Percentiles rank a stretch among this genome's conserved stretches.
Conservation (phyloP, 2,797 vertebrate genomes). For the Calcarius lapponicus region DNA sequence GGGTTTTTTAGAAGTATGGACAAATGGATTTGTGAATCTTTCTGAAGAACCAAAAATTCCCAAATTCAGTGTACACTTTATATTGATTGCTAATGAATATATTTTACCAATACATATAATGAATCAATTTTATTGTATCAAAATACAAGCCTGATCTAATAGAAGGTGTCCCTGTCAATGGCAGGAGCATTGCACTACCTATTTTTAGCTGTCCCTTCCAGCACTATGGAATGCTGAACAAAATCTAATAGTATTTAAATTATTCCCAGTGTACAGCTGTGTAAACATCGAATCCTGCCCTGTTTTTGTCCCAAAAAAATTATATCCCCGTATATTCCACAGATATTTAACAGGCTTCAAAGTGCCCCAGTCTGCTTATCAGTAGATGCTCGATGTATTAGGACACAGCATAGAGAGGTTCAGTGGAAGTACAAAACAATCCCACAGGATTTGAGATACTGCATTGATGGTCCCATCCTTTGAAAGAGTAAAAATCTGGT, state of each 20-base stretch:
- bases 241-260: neutral
- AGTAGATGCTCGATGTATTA: neutral
- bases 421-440: rapidly evolving
- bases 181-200: neutral
- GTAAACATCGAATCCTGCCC: neutral
- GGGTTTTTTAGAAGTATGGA: rapidly evolving
- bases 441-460: neutral
- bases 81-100: neutral
- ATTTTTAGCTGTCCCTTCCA: neutral
- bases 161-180: neutral
- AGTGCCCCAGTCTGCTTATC: neutral
- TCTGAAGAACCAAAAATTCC: neutral
- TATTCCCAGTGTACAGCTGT: neutral
- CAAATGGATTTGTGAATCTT: neutral
- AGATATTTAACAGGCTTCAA: neutral
- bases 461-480: rapidly evolving
- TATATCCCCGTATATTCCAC: neutral
- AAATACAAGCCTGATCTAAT: neutral
- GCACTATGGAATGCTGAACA: neutral
- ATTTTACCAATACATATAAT: neutral
- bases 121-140: neutral
- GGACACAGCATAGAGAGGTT: neutral
- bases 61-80: neutral
- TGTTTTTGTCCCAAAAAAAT: neutral
- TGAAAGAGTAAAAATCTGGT: neutral